Evolutionary conservation across 2,888 invertebrate genomes (phyloP), one percentile per base, ranked within the genome.

Genomic region (Cyclophora punctaria): DNA sequence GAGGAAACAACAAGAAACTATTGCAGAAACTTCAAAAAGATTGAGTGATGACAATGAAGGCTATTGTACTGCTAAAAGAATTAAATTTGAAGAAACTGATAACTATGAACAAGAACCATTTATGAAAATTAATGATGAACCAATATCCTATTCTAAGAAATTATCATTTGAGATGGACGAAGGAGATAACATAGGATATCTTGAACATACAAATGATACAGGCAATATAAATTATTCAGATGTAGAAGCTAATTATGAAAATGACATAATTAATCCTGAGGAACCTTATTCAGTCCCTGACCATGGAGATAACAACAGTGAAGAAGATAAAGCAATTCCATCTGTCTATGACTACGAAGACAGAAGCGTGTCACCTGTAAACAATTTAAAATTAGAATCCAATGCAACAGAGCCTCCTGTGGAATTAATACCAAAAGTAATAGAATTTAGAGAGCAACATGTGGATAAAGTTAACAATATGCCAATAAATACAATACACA

Each of bases 321-420:
- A 84, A 64, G 82, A 84, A 49, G 83, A 81, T 53, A 85, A 86
- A 70, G 79, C 76, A 20, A 78, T 80, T 47, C 66, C 71, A 7
- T 79, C 80, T 53, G 69, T 79, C 5, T 84, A 80, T 78, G 85
- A 87, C 56, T 84, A 81, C 81, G 84, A 88, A 71, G 84, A 81
- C 53, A 76, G 71, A 62, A 84, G 83, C 75, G 75, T 78, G 50
- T 80, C 83, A 50, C 78, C 80, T 49, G 71, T 76, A 49, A 79
- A 80, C 34, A 85, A 80, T 66, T 67, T 82, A 45, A 83, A 82
- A 68, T 75, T 84, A 62, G 89, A 89, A 53, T 80, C 73, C 56
- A 80, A 75, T 63, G 62, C 73, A 43, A 45, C 62, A 45, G 77
- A 86, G 59, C 54, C 60, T 67, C 71, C 57, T 51, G 58, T 56